Evolutionary conservation across 1,140 invertebrate species (phyloP), one percentile per base, ranked within the genome.

Genomic region (Dinoponera quadriceps): DNA sequence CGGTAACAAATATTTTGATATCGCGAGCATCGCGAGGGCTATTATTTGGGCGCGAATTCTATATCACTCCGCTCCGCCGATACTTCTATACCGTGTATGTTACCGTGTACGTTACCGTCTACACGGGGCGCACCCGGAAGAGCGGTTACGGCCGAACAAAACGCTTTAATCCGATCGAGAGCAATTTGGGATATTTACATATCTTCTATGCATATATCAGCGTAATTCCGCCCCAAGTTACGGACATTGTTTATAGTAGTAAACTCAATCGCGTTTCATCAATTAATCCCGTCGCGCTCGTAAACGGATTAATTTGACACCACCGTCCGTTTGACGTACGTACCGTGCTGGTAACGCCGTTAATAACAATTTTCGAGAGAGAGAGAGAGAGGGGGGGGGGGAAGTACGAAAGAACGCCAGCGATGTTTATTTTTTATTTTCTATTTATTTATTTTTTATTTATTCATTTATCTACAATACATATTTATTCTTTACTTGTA

Each of bases 1-100:
- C 49, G 33, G 25, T 63, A 77, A 38, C 27, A 66, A 65, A 65
- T 74, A 63, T 66, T 77, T 54, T 44, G 11, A 38, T 66, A 54
- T 25, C 16, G n/a, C n/a, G 44, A 44, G 20, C 33, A 48, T 38
- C 11, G 3, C 33, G 20, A n/a, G n/a, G n/a, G 18, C 51, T 25
- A 54, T 66, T 38, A 66, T 66, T 65, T 66, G 29, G 29, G 18
- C 25, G 22, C 49, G 16, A n/a, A 33, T 66, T 25, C 29, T 65
- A 25, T 54, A 25, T 44, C 16, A 27, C 20, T 74, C 60, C 25
- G n/a, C 14, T 22, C 49, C 25, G 49, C 18, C 60, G 38, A 44
- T 44, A 44, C 38, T 44, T 5, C 5, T 33, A 3, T 9, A 9
- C 9, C 38, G 38, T 44, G 7, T 44, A 9, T 63, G n/a, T n/a